Evolutionary conservation across 2,113 vertebrate species (phyloP).

Genomic region (Cephalopterus ornatus): DNA sequence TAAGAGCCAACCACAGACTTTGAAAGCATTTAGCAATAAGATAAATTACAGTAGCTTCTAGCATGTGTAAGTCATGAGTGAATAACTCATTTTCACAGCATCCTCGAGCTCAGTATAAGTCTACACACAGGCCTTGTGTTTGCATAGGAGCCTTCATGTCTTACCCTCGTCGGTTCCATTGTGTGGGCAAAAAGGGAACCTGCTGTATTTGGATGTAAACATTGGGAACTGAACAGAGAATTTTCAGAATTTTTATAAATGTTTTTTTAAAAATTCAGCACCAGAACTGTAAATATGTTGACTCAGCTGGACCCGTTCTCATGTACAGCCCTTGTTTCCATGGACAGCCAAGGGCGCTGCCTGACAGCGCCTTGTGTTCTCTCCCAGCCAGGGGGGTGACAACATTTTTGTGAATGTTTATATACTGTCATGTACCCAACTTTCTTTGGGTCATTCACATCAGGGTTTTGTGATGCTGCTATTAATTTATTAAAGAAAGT

Average conservation of each 20-base stretch:
- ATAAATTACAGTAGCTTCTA: conserved; percentile 61
- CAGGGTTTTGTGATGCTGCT: conserved; percentile 68
- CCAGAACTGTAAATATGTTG: conserved; percentile 16
- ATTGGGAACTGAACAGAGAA: conserved; percentile 20
- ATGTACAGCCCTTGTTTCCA: background rate
- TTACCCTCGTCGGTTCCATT: background rate
- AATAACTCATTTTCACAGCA: conserved; percentile 39
- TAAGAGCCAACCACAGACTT: conserved; percentile 47
- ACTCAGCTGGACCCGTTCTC: background rate
- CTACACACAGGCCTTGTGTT: background rate
- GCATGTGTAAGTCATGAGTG: conserved; percentile 42
- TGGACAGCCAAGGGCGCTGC: background rate
- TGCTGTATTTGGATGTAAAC: conserved; percentile 37
- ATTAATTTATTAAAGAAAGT: conserved; percentile 68
- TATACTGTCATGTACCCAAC: conserved; percentile 38
- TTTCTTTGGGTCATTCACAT: conserved; percentile 50
- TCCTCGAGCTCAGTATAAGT: background rate
- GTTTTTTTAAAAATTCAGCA: conserved; percentile 24
- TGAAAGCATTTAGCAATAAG: conserved; percentile 72
- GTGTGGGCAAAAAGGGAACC: background rate
- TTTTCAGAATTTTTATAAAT: conserved; percentile 53
- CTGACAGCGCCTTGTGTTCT: background rate
- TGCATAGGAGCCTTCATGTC: background rate
- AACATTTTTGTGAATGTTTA: conserved; percentile 3
- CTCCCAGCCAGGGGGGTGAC: background rate